phyloP scores from a whole-genome alignment of 2,888 invertebrate species.

The Ypsolopha scabrella region DNA sequence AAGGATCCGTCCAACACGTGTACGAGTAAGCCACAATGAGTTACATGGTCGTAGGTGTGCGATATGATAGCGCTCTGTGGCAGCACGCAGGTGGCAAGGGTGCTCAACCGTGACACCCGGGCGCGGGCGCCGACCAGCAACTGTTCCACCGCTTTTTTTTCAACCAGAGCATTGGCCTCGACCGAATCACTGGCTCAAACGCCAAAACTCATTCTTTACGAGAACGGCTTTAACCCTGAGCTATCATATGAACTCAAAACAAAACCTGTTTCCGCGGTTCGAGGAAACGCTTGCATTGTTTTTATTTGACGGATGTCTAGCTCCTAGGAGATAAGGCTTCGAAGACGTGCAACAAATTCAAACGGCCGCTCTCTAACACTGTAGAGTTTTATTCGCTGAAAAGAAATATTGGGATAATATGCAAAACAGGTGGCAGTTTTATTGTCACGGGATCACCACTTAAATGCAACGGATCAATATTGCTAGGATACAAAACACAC shows the following conservation, averaged over 20 bases:
- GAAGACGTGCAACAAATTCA: too few relatives aligned
- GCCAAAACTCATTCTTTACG: constrained; percentile 18
- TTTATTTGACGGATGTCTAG: constrained; percentile 12
- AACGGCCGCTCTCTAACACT: not conserved
- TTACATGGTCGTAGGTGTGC: constrained; percentile 15
- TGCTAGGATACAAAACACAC: constrained; percentile 56
- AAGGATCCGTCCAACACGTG: not conserved
- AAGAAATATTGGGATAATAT: not conserved
- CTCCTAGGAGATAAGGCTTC: constrained; percentile 8
- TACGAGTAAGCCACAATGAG: constrained; percentile 3
- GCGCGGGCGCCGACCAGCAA: constrained; percentile 31
- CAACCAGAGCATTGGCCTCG: constrained; percentile 49
- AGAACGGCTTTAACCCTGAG: constrained; percentile 21
- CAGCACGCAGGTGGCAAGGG: constrained; percentile 47
- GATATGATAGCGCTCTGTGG: constrained; percentile 15
- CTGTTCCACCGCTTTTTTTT: constrained; percentile 53
- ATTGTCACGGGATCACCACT: not conserved
- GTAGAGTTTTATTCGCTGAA: not conserved
- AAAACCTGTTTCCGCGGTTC: constrained; percentile 18
- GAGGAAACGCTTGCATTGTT: constrained; percentile 14
- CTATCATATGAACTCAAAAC: constrained; percentile 9
- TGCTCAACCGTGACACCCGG: constrained; percentile 62
- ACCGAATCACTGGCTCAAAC: constrained; percentile 22
- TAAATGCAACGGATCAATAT: constrained; percentile 38
- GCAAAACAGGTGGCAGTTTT: not conserved